These are phyloP conservation scores for Motacilla tschutschensis DNA, from an alignment of 2,113 vertebrate genomes.

Conservation along the genomic window DNA sequence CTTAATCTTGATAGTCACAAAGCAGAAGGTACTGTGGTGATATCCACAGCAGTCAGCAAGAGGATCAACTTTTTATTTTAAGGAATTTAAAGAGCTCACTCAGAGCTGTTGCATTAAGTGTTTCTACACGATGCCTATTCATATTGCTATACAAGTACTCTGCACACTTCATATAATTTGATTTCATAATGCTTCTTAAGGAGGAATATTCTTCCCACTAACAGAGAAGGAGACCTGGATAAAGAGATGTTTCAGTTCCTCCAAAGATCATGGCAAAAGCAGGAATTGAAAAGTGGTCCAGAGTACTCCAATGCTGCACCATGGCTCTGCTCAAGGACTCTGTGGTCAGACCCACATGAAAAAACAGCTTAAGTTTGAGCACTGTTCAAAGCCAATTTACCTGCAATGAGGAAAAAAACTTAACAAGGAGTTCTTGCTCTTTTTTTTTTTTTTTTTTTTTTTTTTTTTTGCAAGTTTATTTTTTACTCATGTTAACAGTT, in stretches of 20 bases:
- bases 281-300: not conserved
- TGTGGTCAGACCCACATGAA: fast-evolving
- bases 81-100: not conserved
- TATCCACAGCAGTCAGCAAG: not conserved
- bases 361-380: not conserved
- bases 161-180: not conserved
- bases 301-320: not conserved
- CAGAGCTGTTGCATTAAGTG: not conserved
- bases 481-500: not conserved
- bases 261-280: not conserved
- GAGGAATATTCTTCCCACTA: not conserved
- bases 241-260: not conserved
- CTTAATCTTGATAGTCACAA: not conserved
- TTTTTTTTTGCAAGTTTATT: not conserved
- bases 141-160: not conserved
- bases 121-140: not conserved
- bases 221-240: not conserved
- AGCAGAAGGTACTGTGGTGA: not conserved
- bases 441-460: not conserved
- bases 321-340: fast-evolving
- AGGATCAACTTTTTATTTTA: not conserved
- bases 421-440: not conserved
- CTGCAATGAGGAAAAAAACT: not conserved
- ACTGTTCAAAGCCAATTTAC: not conserved
- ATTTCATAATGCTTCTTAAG: not conserved